Conservation (phyloP, 1,140 invertebrate species). For the Bombus pyrosoma region DNA sequence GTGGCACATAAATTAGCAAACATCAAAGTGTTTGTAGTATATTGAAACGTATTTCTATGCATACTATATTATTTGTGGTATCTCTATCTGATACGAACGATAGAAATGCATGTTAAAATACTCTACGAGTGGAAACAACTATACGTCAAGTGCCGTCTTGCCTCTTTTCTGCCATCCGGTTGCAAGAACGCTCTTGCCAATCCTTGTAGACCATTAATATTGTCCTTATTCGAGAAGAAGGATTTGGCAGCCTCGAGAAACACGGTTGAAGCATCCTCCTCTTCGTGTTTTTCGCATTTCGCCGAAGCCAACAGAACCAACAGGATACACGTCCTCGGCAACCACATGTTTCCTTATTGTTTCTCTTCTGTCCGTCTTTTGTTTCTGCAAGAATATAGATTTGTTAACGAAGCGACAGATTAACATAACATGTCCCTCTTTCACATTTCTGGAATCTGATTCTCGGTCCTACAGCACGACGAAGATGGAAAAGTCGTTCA, state of each 20-base stretch:
- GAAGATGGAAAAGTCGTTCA: constrained; percentile 64
- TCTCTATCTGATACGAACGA: too few species aligned
- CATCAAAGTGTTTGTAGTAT: too few species aligned
- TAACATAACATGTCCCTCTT: not conserved
- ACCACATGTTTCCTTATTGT: constrained; percentile 70
- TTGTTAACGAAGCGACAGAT: not conserved
- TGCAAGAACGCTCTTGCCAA: constrained; percentile 76
- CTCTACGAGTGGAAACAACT: too few species aligned
- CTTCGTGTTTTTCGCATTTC: constrained; percentile 68
- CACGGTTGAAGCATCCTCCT: constrained; percentile 68
- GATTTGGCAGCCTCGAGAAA: constrained; percentile 78
- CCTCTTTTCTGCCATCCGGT: constrained; percentile 74
- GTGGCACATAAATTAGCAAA: too few species aligned
- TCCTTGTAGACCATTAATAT: constrained; percentile 72
- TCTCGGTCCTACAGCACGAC: too few species aligned
- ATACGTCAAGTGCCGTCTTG: constrained; percentile 4
- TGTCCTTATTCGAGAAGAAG: constrained; percentile 75
- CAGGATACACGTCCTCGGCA: constrained; percentile 66
- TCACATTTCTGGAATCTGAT: not conserved
- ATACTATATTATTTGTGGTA: too few species aligned
- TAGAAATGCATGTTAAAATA: not conserved
- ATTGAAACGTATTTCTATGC: too few species aligned
- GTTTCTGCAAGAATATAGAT: not conserved
- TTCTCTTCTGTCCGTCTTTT: not conserved
- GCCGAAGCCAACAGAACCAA: constrained; percentile 63